Evolutionary conservation across 2,797 vertebrate genomes (phyloP), one percentile per base, ranked within the genome.

Genomic region (Labroides dimidiatus): DNA sequence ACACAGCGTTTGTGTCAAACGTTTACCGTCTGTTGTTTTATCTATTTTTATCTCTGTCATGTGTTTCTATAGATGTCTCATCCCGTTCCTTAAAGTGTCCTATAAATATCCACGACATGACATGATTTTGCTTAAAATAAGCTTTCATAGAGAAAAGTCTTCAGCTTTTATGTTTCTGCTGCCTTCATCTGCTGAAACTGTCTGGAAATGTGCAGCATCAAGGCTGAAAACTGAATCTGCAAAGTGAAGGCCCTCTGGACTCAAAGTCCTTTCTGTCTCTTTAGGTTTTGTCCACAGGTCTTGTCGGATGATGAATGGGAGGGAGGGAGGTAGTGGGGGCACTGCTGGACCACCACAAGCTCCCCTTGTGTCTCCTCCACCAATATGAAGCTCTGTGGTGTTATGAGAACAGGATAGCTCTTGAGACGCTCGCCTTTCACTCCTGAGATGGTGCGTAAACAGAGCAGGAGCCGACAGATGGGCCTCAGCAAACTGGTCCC

Each of bases 401-500:
- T 91, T 90, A 85, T 87, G 90, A 93, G 91, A 92, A 92, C 84
- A 84, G 91, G 89, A 91, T 79, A 66, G 91, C 89, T 91, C 91
- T 93, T 75, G 79, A 93, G 87, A 85, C 80, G 62, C 82, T 85
- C 71, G 90, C 90, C 86, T 91, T 93, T 93, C 90, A 92, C 84
- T 90, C 84, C 88, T 64, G 78, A 90, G 91, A 89, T 92, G 84
- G 81, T 90, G 87, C 82, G 91, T 91, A 93, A 94, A 94, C 91
- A 92, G 89, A 87, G 87, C 75, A 74, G 85, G 84, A 86, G 83
- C 87, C 82, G 85, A 91, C 92, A 94, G 93, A 91, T 91, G 90
- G 90, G 93, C 92, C 91, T 94, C 89, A 84, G 91, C 92, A 94
- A 93, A 94, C 92, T 88, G 87, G 85, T 88, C 87, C 89, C 76